phyloP scores from a whole-genome alignment of 2,888 invertebrate genomes.

The Chrysolina americana region DNA sequence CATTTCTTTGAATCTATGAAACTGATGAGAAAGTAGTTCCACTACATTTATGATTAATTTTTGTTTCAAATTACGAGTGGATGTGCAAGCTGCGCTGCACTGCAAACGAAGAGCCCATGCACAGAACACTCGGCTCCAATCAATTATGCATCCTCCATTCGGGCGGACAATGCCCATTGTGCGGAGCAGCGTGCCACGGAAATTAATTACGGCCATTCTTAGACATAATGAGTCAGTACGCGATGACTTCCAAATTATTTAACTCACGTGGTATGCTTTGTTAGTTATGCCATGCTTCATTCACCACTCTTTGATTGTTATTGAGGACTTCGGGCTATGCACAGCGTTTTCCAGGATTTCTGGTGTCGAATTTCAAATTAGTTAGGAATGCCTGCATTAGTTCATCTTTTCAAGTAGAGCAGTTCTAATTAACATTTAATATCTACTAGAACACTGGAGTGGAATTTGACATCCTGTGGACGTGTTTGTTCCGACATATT shows the following conservation, averaged over 20 bases:
- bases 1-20: too few species aligned
- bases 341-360: neutral
- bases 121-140: constrained; percentile 31
- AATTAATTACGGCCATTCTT: constrained; percentile 55
- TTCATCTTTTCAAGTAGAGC: neutral
- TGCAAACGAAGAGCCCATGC: constrained; percentile 5
- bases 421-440: too few species aligned
- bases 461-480: too few species aligned
- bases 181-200: constrained; percentile 49
- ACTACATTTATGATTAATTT: neutral
- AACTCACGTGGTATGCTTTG: constrained; percentile 49
- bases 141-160: constrained; percentile 57
- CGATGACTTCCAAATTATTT: constrained; percentile 53
- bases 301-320: constrained; percentile 14
- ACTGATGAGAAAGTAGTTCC: neutral
- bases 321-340: constrained; percentile 11
- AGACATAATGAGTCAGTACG: constrained; percentile 52
- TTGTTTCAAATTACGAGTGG: neutral
- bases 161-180: constrained; percentile 62
- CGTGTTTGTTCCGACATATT: too few species aligned
- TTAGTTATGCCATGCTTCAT: constrained; percentile 33
- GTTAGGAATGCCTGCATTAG: neutral
- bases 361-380: neutral
- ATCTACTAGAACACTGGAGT: too few species aligned
- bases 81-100: neutral